Conservation (phyloP, 2,113 vertebrate species). For the Melospiza georgiana region DNA sequence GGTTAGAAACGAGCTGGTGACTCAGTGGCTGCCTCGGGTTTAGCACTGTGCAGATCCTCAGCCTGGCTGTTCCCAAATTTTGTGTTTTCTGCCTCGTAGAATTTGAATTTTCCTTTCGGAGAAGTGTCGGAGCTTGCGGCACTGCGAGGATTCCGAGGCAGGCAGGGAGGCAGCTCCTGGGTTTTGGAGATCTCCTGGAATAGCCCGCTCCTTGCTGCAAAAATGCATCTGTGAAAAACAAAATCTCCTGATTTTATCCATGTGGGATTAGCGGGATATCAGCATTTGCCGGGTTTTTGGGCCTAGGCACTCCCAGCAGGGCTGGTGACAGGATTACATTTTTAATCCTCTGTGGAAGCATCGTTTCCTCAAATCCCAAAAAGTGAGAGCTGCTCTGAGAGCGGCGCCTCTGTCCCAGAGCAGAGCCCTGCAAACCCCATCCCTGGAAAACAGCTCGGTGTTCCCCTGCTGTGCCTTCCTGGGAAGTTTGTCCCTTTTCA, state of each 20-base stretch:
- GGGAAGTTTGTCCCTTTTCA: background rate
- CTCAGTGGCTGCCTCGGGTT: background rate
- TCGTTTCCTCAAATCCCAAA: rapidly evolving
- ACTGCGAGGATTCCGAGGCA: background rate
- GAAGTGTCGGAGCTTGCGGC: background rate
- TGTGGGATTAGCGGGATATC: rapidly evolving
- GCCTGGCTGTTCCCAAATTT: background rate
- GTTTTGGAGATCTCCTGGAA: background rate
- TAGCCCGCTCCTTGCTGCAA: background rate
- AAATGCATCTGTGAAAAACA: background rate
- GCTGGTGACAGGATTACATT: rapidly evolving
- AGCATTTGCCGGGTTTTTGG: background rate
- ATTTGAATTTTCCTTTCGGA: background rate
- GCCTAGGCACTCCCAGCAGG: background rate
- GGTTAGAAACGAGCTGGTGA: background rate
- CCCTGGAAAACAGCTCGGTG: background rate
- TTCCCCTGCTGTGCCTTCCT: rapidly evolving
- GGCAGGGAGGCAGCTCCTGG: background rate
- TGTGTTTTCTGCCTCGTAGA: background rate
- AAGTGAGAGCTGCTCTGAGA: background rate
- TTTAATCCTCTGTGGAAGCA: background rate
- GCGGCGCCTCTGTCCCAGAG: background rate
- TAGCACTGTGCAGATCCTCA: background rate
- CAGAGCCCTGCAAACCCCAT: background rate
- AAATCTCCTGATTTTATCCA: background rate